Percentiles rank a stretch among this genome's conserved stretches.
Conservation (phyloP, 2,797 vertebrate species). For the Cryptoprocta ferox region DNA sequence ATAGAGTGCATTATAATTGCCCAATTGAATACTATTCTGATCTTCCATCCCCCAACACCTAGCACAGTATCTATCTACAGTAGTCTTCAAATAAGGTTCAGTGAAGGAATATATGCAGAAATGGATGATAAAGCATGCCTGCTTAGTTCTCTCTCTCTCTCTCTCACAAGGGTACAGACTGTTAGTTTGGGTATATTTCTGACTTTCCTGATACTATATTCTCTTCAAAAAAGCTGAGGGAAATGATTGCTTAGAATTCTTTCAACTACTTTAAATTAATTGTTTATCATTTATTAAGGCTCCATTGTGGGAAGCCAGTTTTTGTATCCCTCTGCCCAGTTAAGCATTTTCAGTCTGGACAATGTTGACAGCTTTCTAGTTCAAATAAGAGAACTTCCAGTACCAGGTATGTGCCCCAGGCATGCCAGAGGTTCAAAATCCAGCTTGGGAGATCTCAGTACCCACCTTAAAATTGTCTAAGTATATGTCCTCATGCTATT, state of each 20-base stretch:
- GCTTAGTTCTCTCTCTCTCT: background rate
- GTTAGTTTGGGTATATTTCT: background rate
- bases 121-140: background rate
- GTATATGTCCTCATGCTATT: conserved; percentile 19
- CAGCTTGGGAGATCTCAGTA: background rate
- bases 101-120: background rate
- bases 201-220: background rate
- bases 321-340: background rate
- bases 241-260: background rate
- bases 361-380: background rate
- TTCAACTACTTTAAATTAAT: background rate
- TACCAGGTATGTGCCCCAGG: background rate
- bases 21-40: background rate
- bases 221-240: background rate
- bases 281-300: background rate
- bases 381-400: background rate
- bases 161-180: background rate
- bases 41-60: background rate
- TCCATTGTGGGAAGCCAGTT: background rate
- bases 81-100: background rate
- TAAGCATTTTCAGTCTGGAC: background rate
- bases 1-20: background rate
- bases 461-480: background rate
- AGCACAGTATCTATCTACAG: background rate
- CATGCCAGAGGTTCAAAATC: background rate